Evolutionary conservation across 2,113 vertebrate species (phyloP).

Genomic region (Cyphomyrus plagiostoma): DNA sequence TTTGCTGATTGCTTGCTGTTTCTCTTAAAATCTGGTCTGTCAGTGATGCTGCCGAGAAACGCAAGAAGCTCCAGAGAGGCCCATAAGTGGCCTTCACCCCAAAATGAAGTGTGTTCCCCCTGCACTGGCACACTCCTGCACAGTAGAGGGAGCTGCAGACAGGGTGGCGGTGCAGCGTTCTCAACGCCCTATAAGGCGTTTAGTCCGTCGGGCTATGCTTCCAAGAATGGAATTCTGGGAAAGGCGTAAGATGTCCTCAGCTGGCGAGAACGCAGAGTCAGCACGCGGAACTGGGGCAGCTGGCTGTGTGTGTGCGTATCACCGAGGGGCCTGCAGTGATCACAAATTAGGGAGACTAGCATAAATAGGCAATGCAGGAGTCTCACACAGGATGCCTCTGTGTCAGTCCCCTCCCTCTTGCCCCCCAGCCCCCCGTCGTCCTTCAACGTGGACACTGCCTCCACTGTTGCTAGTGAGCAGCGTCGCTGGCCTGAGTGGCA

Average conservation of each 20-base stretch:
- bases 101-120: not conserved
- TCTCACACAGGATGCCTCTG: conserved; percentile 10
- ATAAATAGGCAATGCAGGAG: not conserved
- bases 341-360: not conserved
- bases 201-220: not conserved
- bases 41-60: not conserved
- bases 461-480: conserved; percentile 1
- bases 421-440: not conserved
- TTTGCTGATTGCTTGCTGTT: not conserved
- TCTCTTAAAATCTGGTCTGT: not conserved
- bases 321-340: not conserved
- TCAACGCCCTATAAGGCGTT: not conserved
- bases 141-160: not conserved
- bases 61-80: not conserved
- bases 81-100: not conserved
- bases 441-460: not conserved
- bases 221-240: not conserved
- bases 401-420: not conserved
- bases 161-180: not conserved
- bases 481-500: not conserved
- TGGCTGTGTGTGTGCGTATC: not conserved
- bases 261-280: not conserved
- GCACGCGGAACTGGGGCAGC: conserved; percentile 6
- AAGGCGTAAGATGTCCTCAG: not conserved
- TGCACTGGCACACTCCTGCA: not conserved